Base-by-base conservation (phyloP, 2,113 vertebrate genomes). In the Rhynchomys soricoides region DNA sequence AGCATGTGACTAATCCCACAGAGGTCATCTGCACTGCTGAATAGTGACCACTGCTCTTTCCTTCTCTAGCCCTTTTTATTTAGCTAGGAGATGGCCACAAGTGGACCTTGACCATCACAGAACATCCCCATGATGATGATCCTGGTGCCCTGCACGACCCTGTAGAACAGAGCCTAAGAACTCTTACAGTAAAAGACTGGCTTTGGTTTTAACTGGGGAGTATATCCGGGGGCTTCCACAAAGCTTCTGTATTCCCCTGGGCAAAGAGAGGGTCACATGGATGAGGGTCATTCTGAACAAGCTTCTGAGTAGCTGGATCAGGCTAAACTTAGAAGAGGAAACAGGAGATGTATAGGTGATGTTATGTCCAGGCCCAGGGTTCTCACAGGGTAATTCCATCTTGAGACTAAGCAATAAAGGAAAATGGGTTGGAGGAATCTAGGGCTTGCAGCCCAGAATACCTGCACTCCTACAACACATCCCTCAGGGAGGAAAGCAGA, bases 111-210 rank as follows among this genome's bases (percentile, higher is more conserved):
- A 43, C 45, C 37, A 48, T 15, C 55, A 85, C 6, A 86, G 10
- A 37, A 24, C 16, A 29, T 4, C 29, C 40, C 17, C 29, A 1
- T 1, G 4, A 11, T 1, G 1, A 5, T 2, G 4, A 26, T 21
- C 50, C 26, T 4, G 59, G 24, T 17, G 40, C 62, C 71, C 64
- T 59, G 29, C 3, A 0, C 7, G 52, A 34, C 55, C 29, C 37
- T 4, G 0, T 4, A 40, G 15, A 37, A 37, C 34, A 34, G 15
- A 66, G 34, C 48, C 45, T 68, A 34, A 1, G 37, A 37, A 55
- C 40, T 24, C 3, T 31, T 5, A 15, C 2, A 12, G 0, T 8
- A 2, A 24, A 74, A 6, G 50, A 22, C 5, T 5, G 13, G 5
- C 24, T 34, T 64, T 52, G 0, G 55, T 3, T 86, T 37, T 34